Conservation (phyloP, 2,113 vertebrate genomes). For the Paradisaea rubra region DNA sequence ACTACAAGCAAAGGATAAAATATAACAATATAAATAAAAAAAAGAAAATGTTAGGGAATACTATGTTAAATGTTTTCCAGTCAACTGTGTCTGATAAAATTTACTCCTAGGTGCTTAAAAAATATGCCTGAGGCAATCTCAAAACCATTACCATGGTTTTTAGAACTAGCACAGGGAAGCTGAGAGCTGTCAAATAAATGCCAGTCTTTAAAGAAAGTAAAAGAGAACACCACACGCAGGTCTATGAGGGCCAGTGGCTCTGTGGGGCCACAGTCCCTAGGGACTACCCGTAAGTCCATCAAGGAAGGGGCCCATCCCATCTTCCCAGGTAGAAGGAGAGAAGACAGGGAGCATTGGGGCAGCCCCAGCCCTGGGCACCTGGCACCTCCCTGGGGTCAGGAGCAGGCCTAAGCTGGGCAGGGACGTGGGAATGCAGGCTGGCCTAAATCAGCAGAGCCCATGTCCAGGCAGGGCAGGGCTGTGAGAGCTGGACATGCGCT, state of each 20-base stretch:
- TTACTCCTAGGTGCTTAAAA: not conserved
- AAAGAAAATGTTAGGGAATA: not conserved
- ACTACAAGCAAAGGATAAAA: not conserved
- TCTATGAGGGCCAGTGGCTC: not conserved
- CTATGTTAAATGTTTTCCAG: not conserved
- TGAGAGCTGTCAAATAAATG: not conserved
- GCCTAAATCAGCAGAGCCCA: not conserved
- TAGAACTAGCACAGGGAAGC: not conserved
- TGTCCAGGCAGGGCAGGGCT: not conserved
- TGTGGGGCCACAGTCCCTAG: too few species aligned
- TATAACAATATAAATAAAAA: not conserved
- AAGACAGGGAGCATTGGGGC: rapidly evolving
- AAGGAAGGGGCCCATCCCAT: not conserved
- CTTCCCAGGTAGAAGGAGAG: not conserved
- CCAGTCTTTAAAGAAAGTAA: not conserved
- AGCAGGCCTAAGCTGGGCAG: not conserved
- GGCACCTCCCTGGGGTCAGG: not conserved
- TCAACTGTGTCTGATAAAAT: not conserved
- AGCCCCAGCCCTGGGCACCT: not conserved
- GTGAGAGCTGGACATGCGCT: not conserved
- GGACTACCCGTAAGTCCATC: rapidly evolving
- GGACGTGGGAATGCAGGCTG: rapidly evolving
- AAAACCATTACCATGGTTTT: not conserved
- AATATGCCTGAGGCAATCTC: not conserved
- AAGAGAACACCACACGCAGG: not conserved